These are phyloP conservation scores for Macrosiphum euphorbiae DNA, from an alignment of 2,888 invertebrate species.

Conservation along the genomic window DNA sequence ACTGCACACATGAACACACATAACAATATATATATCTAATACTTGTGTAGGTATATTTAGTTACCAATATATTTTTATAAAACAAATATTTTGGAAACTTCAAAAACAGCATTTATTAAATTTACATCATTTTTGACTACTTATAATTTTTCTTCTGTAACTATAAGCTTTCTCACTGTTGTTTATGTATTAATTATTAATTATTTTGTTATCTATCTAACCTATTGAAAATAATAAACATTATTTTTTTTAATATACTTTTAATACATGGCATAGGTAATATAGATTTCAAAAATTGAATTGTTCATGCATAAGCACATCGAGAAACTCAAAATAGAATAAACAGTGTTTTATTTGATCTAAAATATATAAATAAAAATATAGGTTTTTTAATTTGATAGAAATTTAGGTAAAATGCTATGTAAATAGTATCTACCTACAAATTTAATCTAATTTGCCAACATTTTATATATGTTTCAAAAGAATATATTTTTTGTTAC, in stretches of 20 bases:
- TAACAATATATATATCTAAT: neutral
- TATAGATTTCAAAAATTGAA: neutral
- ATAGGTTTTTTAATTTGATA: neutral
- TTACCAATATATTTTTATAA: neutral
- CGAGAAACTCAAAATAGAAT: neutral
- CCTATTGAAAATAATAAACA: neutral
- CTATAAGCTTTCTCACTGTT: neutral
- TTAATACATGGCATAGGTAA: neutral
- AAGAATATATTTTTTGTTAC: neutral
- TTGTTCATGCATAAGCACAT: neutral
- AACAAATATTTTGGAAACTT: neutral
- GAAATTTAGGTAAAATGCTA: neutral
- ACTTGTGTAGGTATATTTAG: neutral
- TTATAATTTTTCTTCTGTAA: neutral
- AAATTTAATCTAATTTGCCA: neutral
- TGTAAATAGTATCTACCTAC: neutral
- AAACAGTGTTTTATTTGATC: neutral
- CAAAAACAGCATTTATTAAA: neutral
- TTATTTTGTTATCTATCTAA: neutral
- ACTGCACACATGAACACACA: neutral
- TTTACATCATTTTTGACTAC: neutral
- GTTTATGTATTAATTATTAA: neutral
- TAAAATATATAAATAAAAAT: neutral
- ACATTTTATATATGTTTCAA: neutral
- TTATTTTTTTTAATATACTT: neutral